phyloP scores from a whole-genome alignment of 2,113 vertebrate species.

The Blennius ocellaris region DNA sequence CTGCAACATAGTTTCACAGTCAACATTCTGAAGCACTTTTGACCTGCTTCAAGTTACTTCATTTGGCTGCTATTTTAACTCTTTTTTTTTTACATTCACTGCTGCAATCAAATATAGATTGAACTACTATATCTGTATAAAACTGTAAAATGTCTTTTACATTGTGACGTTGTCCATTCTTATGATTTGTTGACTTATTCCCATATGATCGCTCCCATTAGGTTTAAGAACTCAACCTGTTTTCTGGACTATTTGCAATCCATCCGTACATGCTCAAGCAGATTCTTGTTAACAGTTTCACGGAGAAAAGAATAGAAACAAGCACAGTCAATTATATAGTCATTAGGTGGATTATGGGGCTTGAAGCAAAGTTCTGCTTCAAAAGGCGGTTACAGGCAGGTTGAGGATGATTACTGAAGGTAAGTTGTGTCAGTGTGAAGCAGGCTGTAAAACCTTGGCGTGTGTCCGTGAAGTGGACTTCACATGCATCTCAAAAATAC shows the following conservation, averaged over 20 bases:
- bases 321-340: not conserved
- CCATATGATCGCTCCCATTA: not conserved
- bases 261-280: not conserved
- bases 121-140: too few species aligned
- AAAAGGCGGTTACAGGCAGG: not conserved
- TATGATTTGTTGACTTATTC: not conserved
- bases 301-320: not conserved
- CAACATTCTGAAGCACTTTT: too few species aligned
- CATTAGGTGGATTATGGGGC: not conserved
- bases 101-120: too few species aligned
- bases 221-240: not conserved
- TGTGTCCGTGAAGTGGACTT: conserved; percentile 6
- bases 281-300: not conserved
- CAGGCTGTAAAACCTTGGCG: not conserved
- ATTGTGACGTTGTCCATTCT: not conserved
- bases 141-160: too few species aligned
- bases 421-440: not conserved
- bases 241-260: not conserved
- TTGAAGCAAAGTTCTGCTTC: not conserved
- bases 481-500: conserved; percentile 30
- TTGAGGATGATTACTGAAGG: not conserved
- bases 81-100: too few species aligned
- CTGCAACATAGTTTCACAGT: too few species aligned
- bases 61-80: too few species aligned
- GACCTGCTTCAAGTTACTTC: too few species aligned